Evolutionary conservation across 2,888 invertebrate species (phyloP), one percentile per base, ranked within the genome.

Genomic region (Tachystola acroxantha): DNA sequence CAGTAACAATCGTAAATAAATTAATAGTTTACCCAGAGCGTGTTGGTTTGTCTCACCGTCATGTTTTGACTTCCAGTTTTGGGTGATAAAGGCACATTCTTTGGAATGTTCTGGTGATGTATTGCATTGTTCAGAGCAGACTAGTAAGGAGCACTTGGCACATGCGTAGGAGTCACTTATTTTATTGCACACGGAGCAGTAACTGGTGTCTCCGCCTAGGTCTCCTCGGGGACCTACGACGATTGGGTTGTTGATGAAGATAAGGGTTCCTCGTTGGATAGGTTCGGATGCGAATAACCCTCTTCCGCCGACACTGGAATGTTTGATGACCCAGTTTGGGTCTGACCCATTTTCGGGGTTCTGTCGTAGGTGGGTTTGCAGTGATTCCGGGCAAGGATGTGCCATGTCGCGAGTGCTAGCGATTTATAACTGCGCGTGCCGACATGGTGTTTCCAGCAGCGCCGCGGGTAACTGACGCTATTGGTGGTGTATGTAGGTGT

Each of bases 201-300:
- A 85, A 32, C 87, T 74, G 32, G 88, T 79, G n/a, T 78, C 68
- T 16, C 78, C n/a, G 16, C 3, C 72, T 34, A 70, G 73, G 41
- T 88, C 79, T 6, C 87, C 86, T 30, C 92, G 88, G 0, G 93
- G 91, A 1, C 93, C 94, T 16, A 91, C 60, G 1, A 92, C 80
- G 11, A 94, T 60, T 0, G 94, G 91, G 34, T 76, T 81, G 62
- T 94, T 94, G 12, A 75, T 70, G 59, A 92, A 93, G 43, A 95
- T 90, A 3, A 92, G 56, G 51, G 91, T 90, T 34, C 93, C 93
- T 35, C 75, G 71, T 40, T 80, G 70, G 32, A 94, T 91, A 48
- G 89, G 84, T 37, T 89, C 77, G 1, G 75, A 80, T 16, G 94
- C 92, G 50, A 93, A 91, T 11, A 94, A 54, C 14, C 94, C 94